These are phyloP conservation scores for Epinephelus moara DNA, from an alignment of 2,113 vertebrate genomes.

Conservation along the genomic window DNA sequence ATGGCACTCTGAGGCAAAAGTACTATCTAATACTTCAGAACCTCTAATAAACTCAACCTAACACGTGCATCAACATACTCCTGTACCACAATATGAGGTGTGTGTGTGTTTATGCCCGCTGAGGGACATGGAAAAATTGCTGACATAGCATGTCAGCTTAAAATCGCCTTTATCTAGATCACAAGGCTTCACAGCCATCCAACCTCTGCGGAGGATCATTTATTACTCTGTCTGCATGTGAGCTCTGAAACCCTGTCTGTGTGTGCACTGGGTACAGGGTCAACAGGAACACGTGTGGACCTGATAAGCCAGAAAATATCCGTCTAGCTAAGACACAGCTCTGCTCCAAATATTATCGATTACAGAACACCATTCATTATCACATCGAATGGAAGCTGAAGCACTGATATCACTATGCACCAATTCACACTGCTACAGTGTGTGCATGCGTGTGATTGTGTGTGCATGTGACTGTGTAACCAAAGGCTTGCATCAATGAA, in stretches of 20 bases:
- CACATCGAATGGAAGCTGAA: slow-evolving; percentile 18
- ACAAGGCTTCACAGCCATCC: slow-evolving; percentile 29
- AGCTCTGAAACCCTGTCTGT: neutral
- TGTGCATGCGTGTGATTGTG: neutral
- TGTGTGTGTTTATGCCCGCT: slow-evolving; percentile 8
- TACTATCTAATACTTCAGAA: neutral
- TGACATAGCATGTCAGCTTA: slow-evolving; percentile 35
- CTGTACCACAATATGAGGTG: neutral
- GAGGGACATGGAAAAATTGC: slow-evolving; percentile 39
- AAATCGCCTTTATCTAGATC: slow-evolving; percentile 59
- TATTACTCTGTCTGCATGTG: slow-evolving; percentile 27
- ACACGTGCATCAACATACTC: slow-evolving; percentile 9
- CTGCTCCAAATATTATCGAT: slow-evolving; percentile 47
- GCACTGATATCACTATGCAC: neutral
- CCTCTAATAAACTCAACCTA: neutral
- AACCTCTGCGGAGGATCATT: slow-evolving; percentile 37
- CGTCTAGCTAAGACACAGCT: slow-evolving; percentile 23
- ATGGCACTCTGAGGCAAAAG: neutral
- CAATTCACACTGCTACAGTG: neutral
- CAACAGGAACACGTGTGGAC: slow-evolving; percentile 6
- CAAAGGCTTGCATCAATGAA: neutral
- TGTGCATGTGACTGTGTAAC: neutral
- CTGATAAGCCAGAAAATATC: slow-evolving; percentile 49
- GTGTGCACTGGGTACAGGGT: neutral
- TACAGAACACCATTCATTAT: slow-evolving; percentile 45